These are phyloP conservation scores for Staurois parvus DNA, from an alignment of 2,797 vertebrate species.

Conservation along the genomic window DNA sequence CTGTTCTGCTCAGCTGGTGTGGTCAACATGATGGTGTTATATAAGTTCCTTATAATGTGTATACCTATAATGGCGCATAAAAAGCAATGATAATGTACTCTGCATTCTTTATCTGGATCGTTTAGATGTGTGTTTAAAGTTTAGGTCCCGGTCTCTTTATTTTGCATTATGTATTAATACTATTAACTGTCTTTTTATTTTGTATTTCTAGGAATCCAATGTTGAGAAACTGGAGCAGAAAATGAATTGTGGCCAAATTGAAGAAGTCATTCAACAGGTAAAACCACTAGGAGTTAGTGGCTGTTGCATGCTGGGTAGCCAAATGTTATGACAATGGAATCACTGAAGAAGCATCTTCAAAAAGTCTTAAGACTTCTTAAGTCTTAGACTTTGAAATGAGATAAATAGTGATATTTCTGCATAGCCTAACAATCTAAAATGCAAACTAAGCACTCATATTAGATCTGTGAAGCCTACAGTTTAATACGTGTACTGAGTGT, in stretches of 20 bases:
- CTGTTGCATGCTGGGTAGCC: neutral
- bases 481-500: no score
- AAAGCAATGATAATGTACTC: no score
- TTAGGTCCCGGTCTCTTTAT: no score
- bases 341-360: neutral
- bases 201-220: constrained; percentile 80
- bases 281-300: constrained; percentile 23
- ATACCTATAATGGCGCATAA: no score
- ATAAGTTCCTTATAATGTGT: no score
- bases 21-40: no score
- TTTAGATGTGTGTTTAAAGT: no score
- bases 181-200: neutral
- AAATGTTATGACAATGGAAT: neutral
- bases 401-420: neutral
- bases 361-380: neutral
- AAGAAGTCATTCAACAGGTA: constrained; percentile 95
- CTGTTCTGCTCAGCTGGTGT: no score
- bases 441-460: no score
- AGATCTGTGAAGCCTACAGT: no score
- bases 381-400: neutral
- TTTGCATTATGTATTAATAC: neutral
- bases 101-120: no score
- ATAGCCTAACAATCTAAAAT: no score
- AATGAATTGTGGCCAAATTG: constrained; percentile 89
- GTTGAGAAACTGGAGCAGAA: constrained; percentile 86